Evolutionary conservation across 1,140 invertebrate genomes (phyloP), one percentile per base, ranked within the genome.

Genomic region (Propsilocerus akamusi): DNA sequence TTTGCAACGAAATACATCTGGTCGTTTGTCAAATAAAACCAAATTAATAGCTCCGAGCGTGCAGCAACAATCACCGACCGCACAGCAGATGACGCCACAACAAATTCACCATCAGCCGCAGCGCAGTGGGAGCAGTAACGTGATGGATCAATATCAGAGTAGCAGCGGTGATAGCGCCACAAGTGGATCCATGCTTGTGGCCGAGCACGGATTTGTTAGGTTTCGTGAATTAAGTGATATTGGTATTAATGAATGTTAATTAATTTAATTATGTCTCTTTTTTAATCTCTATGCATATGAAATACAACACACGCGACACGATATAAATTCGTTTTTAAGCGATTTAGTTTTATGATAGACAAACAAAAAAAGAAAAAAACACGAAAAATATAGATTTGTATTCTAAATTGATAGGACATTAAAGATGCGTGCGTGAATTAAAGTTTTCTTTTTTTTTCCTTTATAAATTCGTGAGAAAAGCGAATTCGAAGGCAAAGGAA

Each of bases 131-230:
- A 41, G 34, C 10, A 41, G 34, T 41, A 41, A 41, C 22, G 34
- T 41, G 34, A 41, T 41, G 34, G 34, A 41, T 41, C 34, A 41
- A 20, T 41, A 41, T 41, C 34, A 41, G 22, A 41, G 34, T 6
- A 51, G 52, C 23, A 51, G 49, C 11, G 55, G 53, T 24, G 54
- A 46, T 25, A 58, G 53, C 51, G 57, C 54, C 23, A 53, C 49
- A 4, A 66, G 46, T 53, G 25, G 64, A n/a, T 79, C 72, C 50
- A 87, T 88, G 83, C 67, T 89, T 37, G 83, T 87, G 5, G 83
- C 83, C 53, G 86, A 90, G 57, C 81, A 86, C 55, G 85, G 86
- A 1, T 87, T 89, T 60, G 78, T 88, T 2, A 71, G 86, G 48
- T 89, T 88, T 67, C 72, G 83, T 25, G 77, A 76, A 10, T 58